Evolutionary conservation across 2,888 invertebrate genomes (phyloP).

Genomic region (Gastrophysa polygoni): DNA sequence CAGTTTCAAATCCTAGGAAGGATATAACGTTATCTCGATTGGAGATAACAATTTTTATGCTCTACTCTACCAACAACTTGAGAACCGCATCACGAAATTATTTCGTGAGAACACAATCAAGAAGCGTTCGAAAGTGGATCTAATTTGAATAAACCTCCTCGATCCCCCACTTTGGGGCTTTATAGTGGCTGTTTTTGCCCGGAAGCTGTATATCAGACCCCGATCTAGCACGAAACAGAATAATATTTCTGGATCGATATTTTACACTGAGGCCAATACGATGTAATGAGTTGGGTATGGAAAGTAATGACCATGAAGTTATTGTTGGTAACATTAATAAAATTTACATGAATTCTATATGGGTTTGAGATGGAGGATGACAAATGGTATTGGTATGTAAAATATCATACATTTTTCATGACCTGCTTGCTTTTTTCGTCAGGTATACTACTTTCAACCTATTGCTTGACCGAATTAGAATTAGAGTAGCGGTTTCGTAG

Average conservation of each 20-base stretch:
- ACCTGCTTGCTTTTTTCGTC: no score
- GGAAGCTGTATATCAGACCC: constrained; percentile 46
- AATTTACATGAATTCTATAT: no score
- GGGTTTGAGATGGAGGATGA: no score
- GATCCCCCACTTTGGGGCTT: constrained; percentile 26
- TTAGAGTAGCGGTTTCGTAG: no score
- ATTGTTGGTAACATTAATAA: not conserved
- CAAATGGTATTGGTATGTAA: no score
- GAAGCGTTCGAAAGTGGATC: constrained; percentile 18
- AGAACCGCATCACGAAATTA: not conserved
- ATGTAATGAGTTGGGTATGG: not conserved
- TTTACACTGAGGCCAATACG: constrained; percentile 11
- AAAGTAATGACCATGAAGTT: not conserved
- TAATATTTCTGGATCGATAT: constrained; percentile 21
- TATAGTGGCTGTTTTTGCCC: constrained; percentile 33
- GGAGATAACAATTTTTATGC: no score
- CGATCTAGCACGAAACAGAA: constrained; percentile 42
- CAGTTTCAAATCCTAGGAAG: no score
- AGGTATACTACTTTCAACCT: no score
- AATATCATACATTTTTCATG: no score
- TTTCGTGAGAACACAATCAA: not conserved
- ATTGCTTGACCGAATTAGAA: no score
- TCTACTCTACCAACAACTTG: no score
- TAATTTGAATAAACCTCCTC: constrained; percentile 41
- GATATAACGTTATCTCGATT: no score